Evolutionary conservation across 2,113 vertebrate genomes (phyloP), one percentile per base, ranked within the genome.

Genomic region (Megaleporinus macrocephalus): DNA sequence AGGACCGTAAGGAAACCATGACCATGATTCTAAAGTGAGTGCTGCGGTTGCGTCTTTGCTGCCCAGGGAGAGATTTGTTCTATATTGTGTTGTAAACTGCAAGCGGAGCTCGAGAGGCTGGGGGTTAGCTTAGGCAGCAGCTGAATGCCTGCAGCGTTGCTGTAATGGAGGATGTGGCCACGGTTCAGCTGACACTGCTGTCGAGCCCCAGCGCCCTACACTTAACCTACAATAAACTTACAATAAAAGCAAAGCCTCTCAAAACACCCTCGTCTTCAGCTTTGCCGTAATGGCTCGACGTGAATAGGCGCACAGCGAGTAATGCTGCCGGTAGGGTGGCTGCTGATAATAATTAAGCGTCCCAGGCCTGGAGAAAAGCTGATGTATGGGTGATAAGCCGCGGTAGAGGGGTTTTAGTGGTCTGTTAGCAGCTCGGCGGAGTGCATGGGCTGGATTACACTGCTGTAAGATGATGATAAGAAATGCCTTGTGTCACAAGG

Each of bases 1-100:
- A 96, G 89, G 96, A 96, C 92, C 90, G 96, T 79, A 96, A 96
- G 89, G 96, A 96, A 80, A 96, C 96, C 22, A 96, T 96, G 96
- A 94, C 95, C 16, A 94, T 96, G 83, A 96, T 96, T 87, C 94
- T 96, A 77, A 96, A 96, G 96, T 96, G 87, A 95, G 96, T 95
- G 83, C 53, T 53, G 73, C 9, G 12, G 18, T 16, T 41, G 59
- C 24, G 72, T 78, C n/a, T 72, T 74, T 63, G 27, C 55, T 70
- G 36, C 33, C 22, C 30, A 33, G n/a, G 66, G 30, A 14, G 13
- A 44, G 33, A 14, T 26, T 69, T n/a, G 33, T 13, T 22, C 65
- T 27, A 15, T 26, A 26, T 69, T 55, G 49, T 33, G 5, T 57
- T 78, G 26, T 49, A 30, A 70, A 44, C 11, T 7, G 22, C n/a